Conservation (phyloP, 2,113 vertebrate genomes). For the Nestor notabilis region DNA sequence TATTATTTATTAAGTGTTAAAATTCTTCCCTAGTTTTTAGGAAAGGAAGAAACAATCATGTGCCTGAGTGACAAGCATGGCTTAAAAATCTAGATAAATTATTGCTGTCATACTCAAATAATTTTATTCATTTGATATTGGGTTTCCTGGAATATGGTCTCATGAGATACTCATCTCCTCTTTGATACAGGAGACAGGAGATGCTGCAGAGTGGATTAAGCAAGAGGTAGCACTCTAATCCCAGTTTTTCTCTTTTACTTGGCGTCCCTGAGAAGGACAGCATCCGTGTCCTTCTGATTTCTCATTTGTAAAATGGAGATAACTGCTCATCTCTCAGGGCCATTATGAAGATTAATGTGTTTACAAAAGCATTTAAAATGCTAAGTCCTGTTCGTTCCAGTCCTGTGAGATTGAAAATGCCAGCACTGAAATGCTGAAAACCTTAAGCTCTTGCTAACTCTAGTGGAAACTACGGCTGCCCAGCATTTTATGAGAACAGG, state of each 20-base stretch:
- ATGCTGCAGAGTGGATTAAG: constrained; percentile 20
- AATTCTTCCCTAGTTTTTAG: neutral
- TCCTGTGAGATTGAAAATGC: constrained; percentile 48
- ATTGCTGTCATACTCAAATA: neutral
- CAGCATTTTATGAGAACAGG: neutral
- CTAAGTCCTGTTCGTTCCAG: constrained; percentile 53
- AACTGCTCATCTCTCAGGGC: constrained; percentile 61
- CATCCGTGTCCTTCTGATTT: constrained; percentile 28
- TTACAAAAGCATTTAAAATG: constrained; percentile 61
- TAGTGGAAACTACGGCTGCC: constrained; percentile 24
- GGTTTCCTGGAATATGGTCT: neutral
- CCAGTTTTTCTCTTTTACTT: constrained; percentile 11
- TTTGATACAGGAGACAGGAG: neutral
- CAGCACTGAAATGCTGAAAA: constrained; percentile 31
- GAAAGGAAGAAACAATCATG: neutral
- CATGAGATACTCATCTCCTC: neutral
- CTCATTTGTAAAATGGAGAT: constrained; percentile 61
- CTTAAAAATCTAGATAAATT: constrained; percentile 6
- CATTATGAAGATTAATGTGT: constrained; percentile 64
- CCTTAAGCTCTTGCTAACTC: constrained; percentile 36
- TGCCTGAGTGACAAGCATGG: neutral
- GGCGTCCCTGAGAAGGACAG: neutral
- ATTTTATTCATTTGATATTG: neutral
- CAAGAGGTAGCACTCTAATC: constrained; percentile 50
- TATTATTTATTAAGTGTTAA: neutral